Evolutionary conservation across 2,888 invertebrate genomes (phyloP).

Genomic region (Mimumesa dahlbomi): DNA sequence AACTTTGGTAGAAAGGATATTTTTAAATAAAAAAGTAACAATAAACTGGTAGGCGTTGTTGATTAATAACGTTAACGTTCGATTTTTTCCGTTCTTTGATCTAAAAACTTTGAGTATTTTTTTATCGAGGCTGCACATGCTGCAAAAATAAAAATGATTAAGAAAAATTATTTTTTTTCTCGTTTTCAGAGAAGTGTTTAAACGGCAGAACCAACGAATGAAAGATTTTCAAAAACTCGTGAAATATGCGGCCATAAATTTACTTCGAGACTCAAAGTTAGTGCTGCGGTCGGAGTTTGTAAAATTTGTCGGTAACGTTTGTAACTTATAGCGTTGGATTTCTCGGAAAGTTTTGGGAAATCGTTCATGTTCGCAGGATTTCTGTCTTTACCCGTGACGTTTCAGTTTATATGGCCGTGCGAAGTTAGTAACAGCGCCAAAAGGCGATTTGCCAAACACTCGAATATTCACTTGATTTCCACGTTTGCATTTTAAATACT

Average conservation of each 20-base stretch:
- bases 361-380: neutral
- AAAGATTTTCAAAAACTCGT: neutral
- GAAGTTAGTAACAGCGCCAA: slow-evolving; percentile 5
- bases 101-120: no score
- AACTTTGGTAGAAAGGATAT: no score
- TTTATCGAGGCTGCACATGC: no score
- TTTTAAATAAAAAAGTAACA: no score
- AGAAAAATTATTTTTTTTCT: no score
- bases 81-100: no score
- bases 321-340: neutral
- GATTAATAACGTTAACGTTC: no score
- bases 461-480: slow-evolving; percentile 3
- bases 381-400: neutral
- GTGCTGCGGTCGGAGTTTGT: neutral
- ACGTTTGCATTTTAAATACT: neutral
- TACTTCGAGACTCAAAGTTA: neutral
- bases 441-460: slow-evolving; percentile 10
- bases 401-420: slow-evolving; percentile 6
- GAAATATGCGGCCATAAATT: neutral
- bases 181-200: no score
- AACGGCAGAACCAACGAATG: no score
- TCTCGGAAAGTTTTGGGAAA: neutral
- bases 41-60: no score
- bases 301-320: neutral
- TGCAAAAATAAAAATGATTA: no score